Evolutionary conservation across 2,797 vertebrate genomes (phyloP), one percentile per base, ranked within the genome.

Genomic region (Sebastes alutus): DNA sequence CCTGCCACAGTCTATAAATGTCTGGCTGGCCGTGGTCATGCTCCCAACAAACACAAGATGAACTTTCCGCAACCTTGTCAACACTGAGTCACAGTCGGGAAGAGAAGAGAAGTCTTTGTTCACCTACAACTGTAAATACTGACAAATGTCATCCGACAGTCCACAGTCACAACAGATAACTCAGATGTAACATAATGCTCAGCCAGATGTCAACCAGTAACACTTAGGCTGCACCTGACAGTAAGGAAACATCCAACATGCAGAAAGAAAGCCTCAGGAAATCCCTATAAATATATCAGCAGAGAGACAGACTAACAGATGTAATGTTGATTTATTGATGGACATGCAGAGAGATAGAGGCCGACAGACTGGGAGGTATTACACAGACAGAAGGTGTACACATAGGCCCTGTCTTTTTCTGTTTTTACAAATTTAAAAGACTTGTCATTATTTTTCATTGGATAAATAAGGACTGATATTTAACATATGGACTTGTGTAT

Each of bases 81-180:
- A 69, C 82, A 63, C 54, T 27, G 72, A 89, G 83, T 74, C 83
- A 63, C 85, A 80, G 77, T 29, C 14, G 6, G 73, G 55, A 69
- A 25, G 59, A 75, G 60, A 75, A 52, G 75, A 74, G 67, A 83
- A 58, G 73, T 74, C 81, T 85, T 85, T 85, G 86, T 90, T 92
- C 88, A 85, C 76, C 86, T 78, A 56, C 69, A 72, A 82, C 75
- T 90, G 82, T 85, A 83, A 90, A 90, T 76, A 80, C 75, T 88
- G 91, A 93, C 88, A 92, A 93, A 93, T 89, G 79, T 91, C 90
- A 87, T 72, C 81, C 90, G 90, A 91, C 91, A 89, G 88, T 87
- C 77, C 56, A 14, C 73, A 82, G 90, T 89, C 92, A 91, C 76
- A 87, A 84, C 87, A 79, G 75, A 93, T 91, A 81, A 88, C 7